Base-by-base conservation (phyloP, 2,113 vertebrate species). In the Amphiprion percula region DNA sequence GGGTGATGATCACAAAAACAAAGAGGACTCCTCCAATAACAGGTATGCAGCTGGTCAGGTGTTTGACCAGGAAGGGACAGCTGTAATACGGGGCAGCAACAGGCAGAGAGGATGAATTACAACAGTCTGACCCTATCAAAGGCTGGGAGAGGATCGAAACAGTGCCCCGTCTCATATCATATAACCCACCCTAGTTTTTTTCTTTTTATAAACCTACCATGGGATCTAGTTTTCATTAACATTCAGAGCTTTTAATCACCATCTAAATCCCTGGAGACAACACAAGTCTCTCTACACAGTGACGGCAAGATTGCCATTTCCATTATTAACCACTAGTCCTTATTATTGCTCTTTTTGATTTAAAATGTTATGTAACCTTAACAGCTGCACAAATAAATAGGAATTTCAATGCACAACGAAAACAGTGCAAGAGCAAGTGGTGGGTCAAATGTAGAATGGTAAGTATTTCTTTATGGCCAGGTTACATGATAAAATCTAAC, bases 1-100 rank as follows among this genome's bases (percentile, higher is more conserved):
- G 92, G 67, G 96, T 97, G 94, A 96, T 95, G 93, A 98, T 85
- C 92, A 97, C 97, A 55, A 99, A 97, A 68, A 97, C 94, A 92
- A 99, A 96, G 47, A 99, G 96, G 87, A 96, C 4, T 69, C 95
- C 97, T 8, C 96, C 97, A 2, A 99, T 97, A 68, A 95, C 88
- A 62, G 97, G 97, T 87, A 99, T 97, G 94, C 95, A 97, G 79
- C 94, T 66, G 76, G 97, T 97, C 90, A 99, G 91, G 73, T 97
- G 93, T 66, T 77, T 83, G 74, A 97, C 97, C 86, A 99, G 93
- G 92, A 97, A 99, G 44, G 97, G 97, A 78, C 97, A 98, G 93
- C 97, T 99, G 79, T 21, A 33, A 83, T 3, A 15, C 0, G 14
- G 53, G 47, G 12, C 11, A 70, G 70, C 5, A 11, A 87, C 39